Conservation (phyloP, 2,888 invertebrate genomes). For the Eilema griseolum region DNA sequence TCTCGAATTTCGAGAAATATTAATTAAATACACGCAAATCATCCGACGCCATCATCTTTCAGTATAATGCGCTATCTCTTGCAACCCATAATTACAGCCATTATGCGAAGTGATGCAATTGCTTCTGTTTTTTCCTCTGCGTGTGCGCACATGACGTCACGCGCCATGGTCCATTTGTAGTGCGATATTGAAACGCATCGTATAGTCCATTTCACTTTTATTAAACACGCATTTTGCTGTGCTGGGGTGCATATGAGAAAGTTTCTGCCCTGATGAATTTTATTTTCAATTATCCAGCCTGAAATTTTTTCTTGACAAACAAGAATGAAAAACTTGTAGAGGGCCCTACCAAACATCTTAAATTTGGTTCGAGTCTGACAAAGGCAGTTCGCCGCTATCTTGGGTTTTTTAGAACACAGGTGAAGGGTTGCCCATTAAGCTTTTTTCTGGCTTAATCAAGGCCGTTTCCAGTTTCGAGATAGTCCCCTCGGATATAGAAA, state of each 20-base stretch:
- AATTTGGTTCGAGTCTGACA: too few species aligned
- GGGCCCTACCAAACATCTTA: too few species aligned
- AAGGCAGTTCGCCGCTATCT: too few species aligned
- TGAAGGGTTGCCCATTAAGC: too few species aligned
- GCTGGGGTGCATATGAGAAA: slow-evolving; percentile 27
- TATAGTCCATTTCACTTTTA: slow-evolving; percentile 55
- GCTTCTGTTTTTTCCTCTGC: slow-evolving; percentile 29
- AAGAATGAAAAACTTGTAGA: too few species aligned
- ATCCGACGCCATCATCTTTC: slow-evolving; percentile 5
- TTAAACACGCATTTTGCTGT: slow-evolving; percentile 43
- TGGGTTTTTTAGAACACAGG: too few species aligned
- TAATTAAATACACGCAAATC: slow-evolving; percentile 20
- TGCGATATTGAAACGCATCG: slow-evolving; percentile 46
- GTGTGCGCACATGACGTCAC: slow-evolving; percentile 50
- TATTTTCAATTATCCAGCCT: neutral
- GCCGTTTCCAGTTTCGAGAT: too few species aligned
- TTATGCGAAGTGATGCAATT: slow-evolving; percentile 45
- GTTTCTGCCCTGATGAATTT: neutral
- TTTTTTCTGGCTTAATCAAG: too few species aligned
- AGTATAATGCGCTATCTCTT: slow-evolving; percentile 6
- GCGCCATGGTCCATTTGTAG: slow-evolving; percentile 38
- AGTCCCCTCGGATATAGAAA: too few species aligned
- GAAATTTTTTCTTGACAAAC: neutral
- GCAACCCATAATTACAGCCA: slow-evolving; percentile 10
- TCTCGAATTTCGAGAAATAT: neutral